phyloP scores from a whole-genome alignment of 1,140 invertebrate species.

The Bombus waltoni region DNA sequence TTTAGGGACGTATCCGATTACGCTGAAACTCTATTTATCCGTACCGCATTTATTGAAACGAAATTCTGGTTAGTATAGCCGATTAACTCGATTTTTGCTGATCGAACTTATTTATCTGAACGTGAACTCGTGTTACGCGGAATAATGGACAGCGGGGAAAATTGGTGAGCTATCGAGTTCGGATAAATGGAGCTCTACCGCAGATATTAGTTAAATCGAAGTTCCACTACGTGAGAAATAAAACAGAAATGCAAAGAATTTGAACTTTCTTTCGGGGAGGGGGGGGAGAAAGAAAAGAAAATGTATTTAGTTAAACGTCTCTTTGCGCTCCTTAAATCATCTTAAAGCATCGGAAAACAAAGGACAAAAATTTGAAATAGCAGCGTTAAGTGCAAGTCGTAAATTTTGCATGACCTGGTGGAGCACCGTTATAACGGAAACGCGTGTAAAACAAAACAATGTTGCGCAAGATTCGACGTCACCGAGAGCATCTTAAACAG shows the following conservation, averaged over 20 bases:
- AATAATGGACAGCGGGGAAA: too few species aligned
- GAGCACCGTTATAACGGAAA: conserved; percentile 52
- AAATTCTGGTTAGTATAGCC: too few species aligned
- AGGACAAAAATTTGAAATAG: background rate
- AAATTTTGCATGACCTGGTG: background rate
- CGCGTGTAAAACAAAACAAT: background rate
- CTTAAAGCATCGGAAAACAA: background rate
- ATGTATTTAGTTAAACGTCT: too few species aligned
- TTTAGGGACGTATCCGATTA: too few species aligned
- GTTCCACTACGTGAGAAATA: background rate
- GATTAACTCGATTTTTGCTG: too few species aligned
- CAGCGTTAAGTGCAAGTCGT: background rate
- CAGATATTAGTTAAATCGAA: background rate
- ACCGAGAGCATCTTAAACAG: conserved; percentile 67
- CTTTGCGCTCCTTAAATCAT: background rate
- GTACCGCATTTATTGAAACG: too few species aligned
- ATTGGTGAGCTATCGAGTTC: too few species aligned
- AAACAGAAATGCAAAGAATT: background rate
- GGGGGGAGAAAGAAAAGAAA: too few species aligned
- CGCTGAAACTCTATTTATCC: too few species aligned
- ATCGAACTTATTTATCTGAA: too few species aligned
- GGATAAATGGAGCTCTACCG: too few species aligned
- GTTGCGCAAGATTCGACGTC: conserved; percentile 35
- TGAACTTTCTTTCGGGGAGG: background rate
- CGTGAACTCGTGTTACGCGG: too few species aligned